These are phyloP conservation scores for Hemiprocne comata DNA, from an alignment of 2,113 vertebrate genomes.

Conservation along the genomic window DNA sequence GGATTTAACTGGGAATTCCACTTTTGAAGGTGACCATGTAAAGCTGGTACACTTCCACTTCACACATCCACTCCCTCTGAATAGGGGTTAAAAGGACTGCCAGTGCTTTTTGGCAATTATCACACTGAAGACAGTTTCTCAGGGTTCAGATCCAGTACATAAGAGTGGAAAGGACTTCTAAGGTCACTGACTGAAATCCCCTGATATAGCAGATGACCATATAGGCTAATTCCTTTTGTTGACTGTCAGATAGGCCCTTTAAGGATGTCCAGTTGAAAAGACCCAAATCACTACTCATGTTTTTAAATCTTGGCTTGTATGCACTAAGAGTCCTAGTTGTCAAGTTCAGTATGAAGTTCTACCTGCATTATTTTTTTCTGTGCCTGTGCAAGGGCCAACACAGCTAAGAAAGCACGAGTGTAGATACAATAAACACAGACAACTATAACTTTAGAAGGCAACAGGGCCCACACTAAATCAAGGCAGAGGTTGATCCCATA, in stretches of 20 bases:
- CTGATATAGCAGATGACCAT: not conserved
- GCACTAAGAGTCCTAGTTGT: not conserved
- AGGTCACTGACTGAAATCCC: not conserved
- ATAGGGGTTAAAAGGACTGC: not conserved
- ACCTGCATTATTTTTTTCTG: not conserved
- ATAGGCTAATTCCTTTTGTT: not conserved
- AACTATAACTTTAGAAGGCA: not conserved
- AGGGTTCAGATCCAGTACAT: not conserved
- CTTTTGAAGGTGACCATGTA: not conserved
- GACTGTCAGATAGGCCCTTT: not conserved
- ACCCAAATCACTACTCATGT: not conserved
- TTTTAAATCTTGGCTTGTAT: not conserved
- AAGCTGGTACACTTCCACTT: not conserved
- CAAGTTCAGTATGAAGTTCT: not conserved
- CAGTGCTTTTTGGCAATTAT: not conserved
- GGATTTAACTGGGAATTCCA: not conserved
- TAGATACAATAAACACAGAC: not conserved
- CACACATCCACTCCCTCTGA: not conserved
- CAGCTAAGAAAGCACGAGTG: accelerated
- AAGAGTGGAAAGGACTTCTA: not conserved
- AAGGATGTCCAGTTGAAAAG: not conserved
- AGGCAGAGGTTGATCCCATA: not conserved
- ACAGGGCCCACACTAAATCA: not conserved
- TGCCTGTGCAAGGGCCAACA: not conserved
- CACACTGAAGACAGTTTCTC: not conserved